phyloP scores from a whole-genome alignment of 1,140 invertebrate genomes.

The Drosophila triauraria region DNA sequence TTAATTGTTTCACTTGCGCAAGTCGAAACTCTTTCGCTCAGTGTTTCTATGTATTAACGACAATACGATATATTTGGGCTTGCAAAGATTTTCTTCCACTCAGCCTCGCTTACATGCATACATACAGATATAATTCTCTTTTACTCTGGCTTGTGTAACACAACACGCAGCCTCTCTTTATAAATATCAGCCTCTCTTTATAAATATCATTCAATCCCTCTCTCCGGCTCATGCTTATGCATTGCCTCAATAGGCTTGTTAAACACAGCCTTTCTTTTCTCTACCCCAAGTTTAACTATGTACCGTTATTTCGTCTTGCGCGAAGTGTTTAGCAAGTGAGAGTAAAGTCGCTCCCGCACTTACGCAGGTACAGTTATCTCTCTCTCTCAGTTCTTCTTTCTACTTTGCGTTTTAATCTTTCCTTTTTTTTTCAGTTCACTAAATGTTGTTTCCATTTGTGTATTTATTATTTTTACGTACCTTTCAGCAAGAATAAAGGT shows the following conservation, averaged over 20 bases:
- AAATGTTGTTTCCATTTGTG: not conserved
- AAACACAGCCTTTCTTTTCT: slow-evolving; percentile 1
- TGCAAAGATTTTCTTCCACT: not conserved
- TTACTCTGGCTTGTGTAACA: not conserved
- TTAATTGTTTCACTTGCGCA: not conserved
- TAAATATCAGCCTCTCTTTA: not conserved
- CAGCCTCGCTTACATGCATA: not conserved
- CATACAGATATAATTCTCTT: not conserved
- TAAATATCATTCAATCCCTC: not conserved
- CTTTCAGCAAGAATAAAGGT: not conserved
- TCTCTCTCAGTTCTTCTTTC: not conserved
- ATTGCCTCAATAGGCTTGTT: not conserved
- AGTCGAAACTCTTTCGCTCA: slow-evolving; percentile 1
- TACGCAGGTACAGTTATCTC: not conserved
- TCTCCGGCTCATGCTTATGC: not conserved
- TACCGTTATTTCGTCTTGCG: not conserved
- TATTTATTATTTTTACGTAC: slow-evolving; percentile 2
- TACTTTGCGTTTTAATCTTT: not conserved
- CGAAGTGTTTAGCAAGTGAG: not conserved
- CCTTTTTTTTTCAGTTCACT: not conserved
- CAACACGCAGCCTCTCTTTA: not conserved
- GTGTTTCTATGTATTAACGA: slow-evolving; percentile 1
- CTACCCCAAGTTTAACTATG: not conserved
- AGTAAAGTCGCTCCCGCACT: not conserved
- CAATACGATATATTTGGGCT: not conserved